Percentiles rank a stretch among this genome's conserved stretches.
Conservation (phyloP, 2,888 invertebrate species). For the Lordiphosa fenestrarum region DNA sequence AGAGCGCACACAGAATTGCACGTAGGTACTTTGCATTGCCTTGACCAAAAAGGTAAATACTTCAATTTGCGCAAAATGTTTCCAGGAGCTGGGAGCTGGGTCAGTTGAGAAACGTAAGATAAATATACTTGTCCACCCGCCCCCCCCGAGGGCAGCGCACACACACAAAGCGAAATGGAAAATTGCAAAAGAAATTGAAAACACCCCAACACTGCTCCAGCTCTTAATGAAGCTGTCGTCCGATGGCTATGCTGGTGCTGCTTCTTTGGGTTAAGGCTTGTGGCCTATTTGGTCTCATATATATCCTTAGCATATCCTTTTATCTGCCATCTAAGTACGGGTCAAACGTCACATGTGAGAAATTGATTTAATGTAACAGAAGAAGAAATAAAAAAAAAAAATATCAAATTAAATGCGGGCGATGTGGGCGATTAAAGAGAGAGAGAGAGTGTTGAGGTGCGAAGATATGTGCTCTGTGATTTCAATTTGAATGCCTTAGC, state of each 20-base stretch:
- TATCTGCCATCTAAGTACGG: constrained; percentile 26
- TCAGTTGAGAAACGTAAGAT: constrained; percentile 64
- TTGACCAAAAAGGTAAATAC: constrained; percentile 64
- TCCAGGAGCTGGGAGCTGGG: constrained; percentile 30
- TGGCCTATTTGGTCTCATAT: constrained; percentile 6
- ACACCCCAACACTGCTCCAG: constrained; percentile 8
- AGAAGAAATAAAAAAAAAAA: background rate
- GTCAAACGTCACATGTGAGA: constrained; percentile 40
- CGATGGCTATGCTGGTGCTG: background rate
- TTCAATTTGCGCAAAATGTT: constrained; percentile 67
- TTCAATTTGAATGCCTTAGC: no score
- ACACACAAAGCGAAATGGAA: constrained; percentile 59
- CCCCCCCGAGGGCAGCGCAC: background rate
- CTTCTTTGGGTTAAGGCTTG: constrained; percentile 2
- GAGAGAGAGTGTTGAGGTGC: no score
- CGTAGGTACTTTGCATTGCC: constrained; percentile 35
- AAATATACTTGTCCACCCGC: constrained; percentile 43
- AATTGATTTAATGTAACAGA: constrained; percentile 32
- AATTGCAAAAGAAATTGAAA: constrained; percentile 59
- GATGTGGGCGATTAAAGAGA: background rate
- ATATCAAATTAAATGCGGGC: background rate
- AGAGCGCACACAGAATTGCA: constrained; percentile 15
- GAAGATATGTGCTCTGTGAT: no score
- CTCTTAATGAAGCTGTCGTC: constrained; percentile 53
- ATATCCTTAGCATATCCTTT: constrained; percentile 13